Percentiles rank a stretch among this genome's conserved stretches.
Evolutionary conservation across 2,888 invertebrate genomes (phyloP).

Genomic region (Eupithecia abbreviata): DNA sequence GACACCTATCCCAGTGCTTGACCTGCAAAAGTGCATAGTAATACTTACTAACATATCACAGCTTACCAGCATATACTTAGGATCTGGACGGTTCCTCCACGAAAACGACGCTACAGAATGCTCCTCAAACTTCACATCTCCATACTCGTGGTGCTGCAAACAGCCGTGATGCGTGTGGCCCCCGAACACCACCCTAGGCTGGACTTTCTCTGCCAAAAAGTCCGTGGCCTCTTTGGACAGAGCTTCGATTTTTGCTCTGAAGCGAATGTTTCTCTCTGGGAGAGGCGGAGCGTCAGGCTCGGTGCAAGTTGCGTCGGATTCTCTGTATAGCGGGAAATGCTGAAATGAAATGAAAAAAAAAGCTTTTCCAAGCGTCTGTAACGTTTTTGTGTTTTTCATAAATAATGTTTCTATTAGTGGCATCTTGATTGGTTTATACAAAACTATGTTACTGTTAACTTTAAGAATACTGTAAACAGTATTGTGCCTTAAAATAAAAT

Average conservation of each 20-base stretch:
- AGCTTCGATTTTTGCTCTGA: slow-evolving; percentile 93
- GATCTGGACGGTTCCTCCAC: slow-evolving; percentile 97
- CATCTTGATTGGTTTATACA: too few species aligned
- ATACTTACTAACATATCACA: neutral
- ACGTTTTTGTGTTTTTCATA: too few species aligned
- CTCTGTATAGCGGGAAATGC: slow-evolving; percentile 97
- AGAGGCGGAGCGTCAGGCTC: slow-evolving; percentile 91
- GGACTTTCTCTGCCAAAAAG: slow-evolving; percentile 83
- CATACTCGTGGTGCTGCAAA: slow-evolving; percentile 77
- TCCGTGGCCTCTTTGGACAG: slow-evolving; percentile 92
- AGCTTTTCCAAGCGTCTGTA: too few species aligned
- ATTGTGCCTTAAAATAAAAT: too few species aligned
- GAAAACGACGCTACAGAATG: slow-evolving; percentile 97
- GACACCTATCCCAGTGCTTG: neutral
- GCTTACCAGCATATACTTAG: slow-evolving; percentile 94
- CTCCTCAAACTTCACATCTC: slow-evolving; percentile 83
- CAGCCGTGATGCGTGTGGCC: slow-evolving; percentile 98
- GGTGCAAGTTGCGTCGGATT: slow-evolving; percentile 91
- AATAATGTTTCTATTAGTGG: too few species aligned
- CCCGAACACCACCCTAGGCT: slow-evolving; percentile 91
- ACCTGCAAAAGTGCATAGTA: neutral
- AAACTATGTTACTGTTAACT: too few species aligned
- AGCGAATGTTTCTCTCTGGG: slow-evolving; percentile 87
- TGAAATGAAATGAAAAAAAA: too few species aligned
- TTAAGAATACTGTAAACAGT: too few species aligned